Conservation (phyloP, 2,888 invertebrate species). For the Conops quadrifasciatus region DNA sequence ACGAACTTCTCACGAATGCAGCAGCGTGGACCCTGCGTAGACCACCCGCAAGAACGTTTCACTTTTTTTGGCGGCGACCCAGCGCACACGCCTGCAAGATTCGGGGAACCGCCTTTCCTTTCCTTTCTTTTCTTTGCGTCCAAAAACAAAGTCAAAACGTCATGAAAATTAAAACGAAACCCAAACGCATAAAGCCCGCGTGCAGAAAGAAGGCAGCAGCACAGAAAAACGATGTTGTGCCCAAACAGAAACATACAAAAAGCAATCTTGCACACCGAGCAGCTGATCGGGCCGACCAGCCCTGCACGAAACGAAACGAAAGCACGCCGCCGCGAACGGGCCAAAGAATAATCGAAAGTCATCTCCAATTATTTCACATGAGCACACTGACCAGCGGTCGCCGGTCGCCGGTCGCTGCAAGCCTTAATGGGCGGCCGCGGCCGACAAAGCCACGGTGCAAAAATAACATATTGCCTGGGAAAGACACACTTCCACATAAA, state of each 20-base stretch:
- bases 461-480: slow-evolving; percentile 30
- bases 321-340: slow-evolving; percentile 10
- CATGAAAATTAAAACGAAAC: slow-evolving; percentile 32
- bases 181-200: slow-evolving; percentile 24
- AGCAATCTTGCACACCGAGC: not conserved
- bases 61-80: slow-evolving; percentile 11
- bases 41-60: slow-evolving; percentile 37
- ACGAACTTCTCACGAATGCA: slow-evolving; percentile 19
- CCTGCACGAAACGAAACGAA: slow-evolving; percentile 8
- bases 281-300: slow-evolving; percentile 6
- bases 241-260: not conserved
- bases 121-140: slow-evolving; percentile 24
- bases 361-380: slow-evolving; percentile 34
- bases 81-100: not conserved
- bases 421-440: slow-evolving; percentile 7
- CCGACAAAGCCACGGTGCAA: slow-evolving; percentile 20
- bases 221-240: not conserved
- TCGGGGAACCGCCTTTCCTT: slow-evolving; percentile 11
- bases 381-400: not conserved
- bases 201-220: not conserved
- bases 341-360: slow-evolving; percentile 38
- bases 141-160: slow-evolving; percentile 34
- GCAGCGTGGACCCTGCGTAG: slow-evolving; percentile 3
- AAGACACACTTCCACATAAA: not conserved
- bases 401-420: not conserved